Percentiles rank a stretch among this genome's conserved stretches.
Evolutionary conservation across 2,113 vertebrate species (phyloP).

Genomic region (Eclectus roratus): DNA sequence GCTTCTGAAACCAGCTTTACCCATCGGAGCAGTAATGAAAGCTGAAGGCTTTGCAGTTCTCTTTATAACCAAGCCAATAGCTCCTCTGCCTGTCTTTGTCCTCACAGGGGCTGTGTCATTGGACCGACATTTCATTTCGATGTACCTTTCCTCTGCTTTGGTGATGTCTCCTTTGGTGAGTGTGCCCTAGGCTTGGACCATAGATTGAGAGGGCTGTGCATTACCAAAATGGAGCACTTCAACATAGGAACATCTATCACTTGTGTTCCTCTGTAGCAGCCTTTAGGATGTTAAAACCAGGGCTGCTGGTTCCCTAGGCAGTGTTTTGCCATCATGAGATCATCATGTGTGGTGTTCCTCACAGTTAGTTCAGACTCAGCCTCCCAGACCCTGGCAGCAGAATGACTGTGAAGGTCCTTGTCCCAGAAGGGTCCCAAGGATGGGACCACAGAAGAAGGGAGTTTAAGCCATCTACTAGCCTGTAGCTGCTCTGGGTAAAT

Average conservation of each 20-base stretch:
- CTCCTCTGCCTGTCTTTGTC: background rate
- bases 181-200: background rate
- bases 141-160: constrained; percentile 78
- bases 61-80: background rate
- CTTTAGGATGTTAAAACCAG: background rate
- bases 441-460: background rate
- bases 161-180: constrained; percentile 88
- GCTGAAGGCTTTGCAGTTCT: background rate
- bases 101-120: constrained; percentile 82
- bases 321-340: background rate
- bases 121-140: constrained; percentile 84
- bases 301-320: background rate
- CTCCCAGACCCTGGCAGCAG: background rate
- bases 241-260: background rate
- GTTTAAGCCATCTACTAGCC: background rate
- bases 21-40: accelerated
- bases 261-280: background rate
- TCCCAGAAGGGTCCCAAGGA: background rate
- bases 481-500: background rate
- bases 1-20: background rate
- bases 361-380: background rate
- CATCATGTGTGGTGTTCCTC: background rate
- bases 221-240: background rate
- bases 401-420: background rate
- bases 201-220: accelerated